Percentiles rank a stretch among this genome's conserved stretches.
These are phyloP conservation scores for Procavia capensis DNA, from an alignment of 2,113 vertebrate genomes.

Conservation along the genomic window DNA sequence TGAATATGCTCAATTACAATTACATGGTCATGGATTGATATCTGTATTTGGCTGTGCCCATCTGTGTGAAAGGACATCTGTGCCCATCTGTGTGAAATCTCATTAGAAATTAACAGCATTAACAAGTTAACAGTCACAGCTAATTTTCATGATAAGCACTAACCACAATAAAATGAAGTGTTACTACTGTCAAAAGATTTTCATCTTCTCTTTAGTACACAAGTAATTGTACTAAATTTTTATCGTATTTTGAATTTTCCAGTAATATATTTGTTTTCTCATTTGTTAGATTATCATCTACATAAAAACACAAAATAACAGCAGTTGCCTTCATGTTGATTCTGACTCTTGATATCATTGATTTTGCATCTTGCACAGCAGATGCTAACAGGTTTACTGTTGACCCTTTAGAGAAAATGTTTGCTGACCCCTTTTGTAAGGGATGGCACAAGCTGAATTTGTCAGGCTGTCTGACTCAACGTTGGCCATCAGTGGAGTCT, in stretches of 20 bases:
- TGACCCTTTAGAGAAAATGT: not conserved
- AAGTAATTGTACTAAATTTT: not conserved
- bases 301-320: not conserved
- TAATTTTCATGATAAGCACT: conserved; percentile 4
- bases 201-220: not conserved
- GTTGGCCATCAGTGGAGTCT: not conserved
- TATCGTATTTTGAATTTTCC: conserved; percentile 14
- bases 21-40: not conserved
- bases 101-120: not conserved
- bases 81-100: conserved; percentile 46
- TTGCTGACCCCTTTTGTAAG: not conserved
- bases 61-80: conserved; percentile 32
- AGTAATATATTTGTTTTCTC: not conserved
- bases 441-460: not conserved
- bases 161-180: not conserved
- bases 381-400: not conserved
- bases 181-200: conserved; percentile 3
- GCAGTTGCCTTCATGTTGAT: not conserved
- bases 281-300: not conserved
- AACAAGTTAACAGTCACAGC: not conserved
- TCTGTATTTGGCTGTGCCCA: not conserved
- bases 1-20: conserved; percentile 3
- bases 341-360: not conserved
- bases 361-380: conserved; percentile 1
- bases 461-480: not conserved